Evolutionary conservation across 2,888 invertebrate genomes (phyloP).

Genomic region (Allygus modestus): DNA sequence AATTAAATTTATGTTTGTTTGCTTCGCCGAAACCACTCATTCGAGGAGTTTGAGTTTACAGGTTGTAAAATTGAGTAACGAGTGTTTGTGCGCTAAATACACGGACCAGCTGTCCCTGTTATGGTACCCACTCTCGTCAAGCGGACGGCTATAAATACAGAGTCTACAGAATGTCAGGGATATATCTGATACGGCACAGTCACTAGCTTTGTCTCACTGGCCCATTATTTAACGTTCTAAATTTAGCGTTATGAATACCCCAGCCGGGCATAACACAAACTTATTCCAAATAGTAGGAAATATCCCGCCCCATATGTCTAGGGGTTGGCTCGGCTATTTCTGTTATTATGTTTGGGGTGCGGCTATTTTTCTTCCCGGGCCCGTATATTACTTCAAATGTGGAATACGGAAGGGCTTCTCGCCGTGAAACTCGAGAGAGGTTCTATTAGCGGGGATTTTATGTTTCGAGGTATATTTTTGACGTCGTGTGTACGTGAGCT

Average conservation of each 20-base stretch:
- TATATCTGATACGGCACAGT: constrained; percentile 52
- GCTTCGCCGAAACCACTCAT: background rate
- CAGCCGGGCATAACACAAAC: constrained; percentile 60
- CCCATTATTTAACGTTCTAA: constrained; percentile 56
- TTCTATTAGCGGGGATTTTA: constrained; percentile 3
- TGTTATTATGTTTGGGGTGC: constrained; percentile 57
- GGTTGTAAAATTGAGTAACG: constrained; percentile 44
- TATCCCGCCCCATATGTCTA: constrained; percentile 60
- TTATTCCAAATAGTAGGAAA: constrained; percentile 62
- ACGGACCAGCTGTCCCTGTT: constrained; percentile 44
- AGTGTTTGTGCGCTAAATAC: constrained; percentile 50
- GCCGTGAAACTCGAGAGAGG: constrained; percentile 16
- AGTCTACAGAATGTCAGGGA: constrained; percentile 50
- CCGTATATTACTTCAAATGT: constrained; percentile 53
- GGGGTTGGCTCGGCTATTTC: constrained; percentile 57
- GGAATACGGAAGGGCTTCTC: constrained; percentile 48
- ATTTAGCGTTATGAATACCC: constrained; percentile 54
- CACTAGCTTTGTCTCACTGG: constrained; percentile 57
- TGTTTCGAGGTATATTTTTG: background rate
- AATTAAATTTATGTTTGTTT: constrained; percentile 22
- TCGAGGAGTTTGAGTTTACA: background rate
- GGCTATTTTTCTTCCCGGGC: constrained; percentile 51
- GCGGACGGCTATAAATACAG: constrained; percentile 47
- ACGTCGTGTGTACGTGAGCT: background rate
- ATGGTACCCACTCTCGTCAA: constrained; percentile 1